Evolutionary conservation across 2,797 vertebrate species (phyloP), one percentile per base, ranked within the genome.

Genomic region (Macroramphosus scolopax): DNA sequence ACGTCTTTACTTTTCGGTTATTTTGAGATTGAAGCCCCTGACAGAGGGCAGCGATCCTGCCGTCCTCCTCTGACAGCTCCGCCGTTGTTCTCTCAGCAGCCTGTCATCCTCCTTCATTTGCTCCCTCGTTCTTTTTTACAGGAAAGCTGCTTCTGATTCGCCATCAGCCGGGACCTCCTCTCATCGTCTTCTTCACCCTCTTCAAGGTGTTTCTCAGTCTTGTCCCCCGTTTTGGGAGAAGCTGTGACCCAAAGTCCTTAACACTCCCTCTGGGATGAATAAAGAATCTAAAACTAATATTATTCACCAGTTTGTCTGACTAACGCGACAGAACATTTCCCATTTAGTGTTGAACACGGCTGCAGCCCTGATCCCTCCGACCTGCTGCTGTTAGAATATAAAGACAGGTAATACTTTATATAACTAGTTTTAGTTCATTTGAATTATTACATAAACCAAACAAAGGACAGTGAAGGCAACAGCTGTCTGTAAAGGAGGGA

Each of bases 1-100:
- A n/a, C n/a, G n/a, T 48, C 28, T 61, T 68, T 68, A 48, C 48
- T 35, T 65, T 56, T 58, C 43, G 0, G 28, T 65, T 60, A 57
- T 75, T 49, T 44, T 11, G 42, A 49, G 45, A 29, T 36, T n/a
- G 47, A 54, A 47, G 61, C 33, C 8, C n/a, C n/a, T 67, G 75
- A 76, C 62, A 53, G 64, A 72, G 42, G 69, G 36, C 47, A 37
- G 34, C 3, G 30, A 63, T 68, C 55, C 61, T 17, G 53, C 42
- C 10, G 39, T 41, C 67, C 36, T 42, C 10, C 22, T 39, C 55
- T 65, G 69, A 68, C 63, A 60, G 54, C n/a, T n/a, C n/a, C n/a
- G n/a, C n/a, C n/a, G n/a, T n/a, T n/a, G n/a, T n/a, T n/a, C n/a
- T n/a, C 30, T 33, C 52, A 15, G 37, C 42, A 46, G 41, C 32